Base-by-base conservation (phyloP, 2,113 vertebrate genomes). In the Microcebus lehilahytsara region DNA sequence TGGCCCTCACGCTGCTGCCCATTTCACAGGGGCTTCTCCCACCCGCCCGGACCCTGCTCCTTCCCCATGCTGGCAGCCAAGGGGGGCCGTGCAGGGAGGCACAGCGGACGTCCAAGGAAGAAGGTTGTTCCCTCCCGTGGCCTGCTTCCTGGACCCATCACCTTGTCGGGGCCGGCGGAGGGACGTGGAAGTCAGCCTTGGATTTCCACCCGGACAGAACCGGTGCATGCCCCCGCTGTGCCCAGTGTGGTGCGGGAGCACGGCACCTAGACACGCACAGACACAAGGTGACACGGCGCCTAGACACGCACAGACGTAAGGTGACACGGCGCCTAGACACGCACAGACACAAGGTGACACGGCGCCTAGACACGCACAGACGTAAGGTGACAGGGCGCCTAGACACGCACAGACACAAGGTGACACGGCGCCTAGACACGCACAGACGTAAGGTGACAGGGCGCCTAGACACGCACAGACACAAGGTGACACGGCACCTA, bases 231-330 rank as follows among this genome's bases (percentile, higher is more conserved):
- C 60, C 60, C 60, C 20, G 40, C 60, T 34, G 10, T 64, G 58
- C 60, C 37, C 25, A 19, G 27, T 75, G 72, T 46, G 72, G 25
- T 23, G 6, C 6, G 20, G 67, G 13, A 25, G 27, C 22, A 2
- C 9, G 37, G 37, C 17, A 2, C 51, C 51, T 53, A 16, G 51
- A 53, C 51, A 53, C 51, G 13, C 51, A 53, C 3, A 53, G 51
- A 5, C n/a, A 5, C 0, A 40, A 49, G 19, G 13, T 10, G 51
- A 42, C 22, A 1, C 6, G 37, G 37, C 23, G 3, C 51, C 51
- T 4, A 51, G 51, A 51, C 51, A 51, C 49, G 13, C 51, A 51
- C 12, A 51, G 51, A 5, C 46, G 10, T 49, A 11, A 49, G 46
- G 46, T 9, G 23, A 42, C 20, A 1, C 9, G 37, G n/a, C 30